Evolutionary conservation across 2,888 invertebrate genomes (phyloP), one percentile per base, ranked within the genome.

Genomic region (Agrochola circellaris): DNA sequence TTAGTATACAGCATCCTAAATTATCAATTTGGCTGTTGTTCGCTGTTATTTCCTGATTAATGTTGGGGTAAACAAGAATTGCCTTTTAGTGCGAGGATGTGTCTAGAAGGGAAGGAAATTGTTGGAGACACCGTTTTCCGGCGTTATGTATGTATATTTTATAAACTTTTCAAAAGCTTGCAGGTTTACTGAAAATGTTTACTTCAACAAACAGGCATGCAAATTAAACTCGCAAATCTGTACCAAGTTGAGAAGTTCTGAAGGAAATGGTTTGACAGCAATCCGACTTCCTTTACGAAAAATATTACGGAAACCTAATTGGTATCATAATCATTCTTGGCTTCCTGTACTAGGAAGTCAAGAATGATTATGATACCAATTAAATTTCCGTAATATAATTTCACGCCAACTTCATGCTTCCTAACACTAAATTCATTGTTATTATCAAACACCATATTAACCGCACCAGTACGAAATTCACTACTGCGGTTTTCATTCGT

Each of bases 11-110:
- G 56, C 60, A 73, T 86, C 73, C 74, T 87, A 79, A 79, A 79
- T 81, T 87, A 88, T 83, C 76, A 78, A 78, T 87, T 86, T 85
- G 68, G 51, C 76, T 66, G 78, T 69, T 78, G 76, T 77, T 83
- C 30, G 17, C 34, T 77, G 73, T 80, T 87, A 87, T 79, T 85
- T 84, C 81, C 79, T 83, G 73, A 81, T 83, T 76, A 79, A 88
- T 86, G 54, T 73, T 48, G 26, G 30, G 38, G 67, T 83, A 69
- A 71, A 77, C 87, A 86, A 83, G 78, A 70, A 73, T 60, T 83
- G 69, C 45, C 72, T 83, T 78, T 75, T 70, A 78, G 72, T 74
- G 54, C 51, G 17, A 77, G 1, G 73, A 56, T 51, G 74, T 84
- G 5, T 64, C 56, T 60, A 15, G 20, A 17, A 67, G 56, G 23